Conservation (phyloP, 2,113 vertebrate species). For the Sceloporus tristichus region DNA sequence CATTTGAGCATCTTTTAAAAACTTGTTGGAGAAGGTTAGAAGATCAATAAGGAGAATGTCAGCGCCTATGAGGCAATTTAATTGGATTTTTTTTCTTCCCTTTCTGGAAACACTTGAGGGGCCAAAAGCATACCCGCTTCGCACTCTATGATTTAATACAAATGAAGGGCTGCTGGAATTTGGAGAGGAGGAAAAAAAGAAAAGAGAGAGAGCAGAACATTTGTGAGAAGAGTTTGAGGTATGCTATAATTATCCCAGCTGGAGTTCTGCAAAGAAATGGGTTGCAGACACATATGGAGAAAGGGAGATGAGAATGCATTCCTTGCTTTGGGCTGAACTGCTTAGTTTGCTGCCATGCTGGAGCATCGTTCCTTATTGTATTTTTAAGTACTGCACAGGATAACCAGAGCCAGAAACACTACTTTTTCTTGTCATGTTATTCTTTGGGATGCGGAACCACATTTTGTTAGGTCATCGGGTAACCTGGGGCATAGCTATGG, state of each 20-base stretch:
- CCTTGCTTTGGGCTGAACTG: not conserved
- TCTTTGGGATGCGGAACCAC: too few species aligned
- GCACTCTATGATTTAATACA: conserved; percentile 19
- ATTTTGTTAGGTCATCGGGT: too few species aligned
- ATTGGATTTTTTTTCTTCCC: conserved; percentile 31
- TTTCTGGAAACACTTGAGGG: conserved; percentile 24
- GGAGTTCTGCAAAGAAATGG: conserved; percentile 9
- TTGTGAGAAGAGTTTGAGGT: conserved; percentile 23
- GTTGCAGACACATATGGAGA: conserved; percentile 1
- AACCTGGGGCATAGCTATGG: too few species aligned
- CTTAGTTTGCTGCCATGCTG: not conserved
- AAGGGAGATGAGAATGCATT: not conserved
- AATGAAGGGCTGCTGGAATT: conserved; percentile 2
- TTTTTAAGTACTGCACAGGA: not conserved
- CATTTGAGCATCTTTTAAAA: conserved; percentile 40
- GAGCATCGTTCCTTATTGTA: not conserved
- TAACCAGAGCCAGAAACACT: not conserved
- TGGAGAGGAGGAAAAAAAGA: not conserved
- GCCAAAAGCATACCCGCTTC: not conserved
- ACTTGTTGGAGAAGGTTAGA: conserved; percentile 56
- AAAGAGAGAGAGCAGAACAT: not conserved
- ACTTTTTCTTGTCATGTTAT: too few species aligned
- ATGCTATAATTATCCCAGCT: not conserved
- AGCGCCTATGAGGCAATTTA: conserved; percentile 40
- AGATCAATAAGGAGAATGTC: conserved; percentile 49